phyloP scores from a whole-genome alignment of 2,797 vertebrate genomes.

The Rhyacichthys aspro region DNA sequence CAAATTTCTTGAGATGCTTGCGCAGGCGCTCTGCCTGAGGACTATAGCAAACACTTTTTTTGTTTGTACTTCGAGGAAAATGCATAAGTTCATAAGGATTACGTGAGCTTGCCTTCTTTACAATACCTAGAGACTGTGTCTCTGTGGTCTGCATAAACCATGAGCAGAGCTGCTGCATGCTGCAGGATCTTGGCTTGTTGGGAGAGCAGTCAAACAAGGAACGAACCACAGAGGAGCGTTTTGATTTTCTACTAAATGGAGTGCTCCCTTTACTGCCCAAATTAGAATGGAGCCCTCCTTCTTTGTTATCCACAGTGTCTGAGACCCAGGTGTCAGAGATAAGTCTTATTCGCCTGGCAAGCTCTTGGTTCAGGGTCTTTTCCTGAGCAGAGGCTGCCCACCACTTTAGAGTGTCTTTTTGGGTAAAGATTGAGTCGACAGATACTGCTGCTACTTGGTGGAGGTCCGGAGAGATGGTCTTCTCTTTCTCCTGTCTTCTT shows the following conservation, averaged over 20 bases:
- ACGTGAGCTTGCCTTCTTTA: conserved; percentile 90
- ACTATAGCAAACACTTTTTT: conserved; percentile 81
- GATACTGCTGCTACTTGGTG: conserved; percentile 79
- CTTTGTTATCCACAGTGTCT: conserved; percentile 74
- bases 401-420: conserved; percentile 86
- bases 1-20: conserved; percentile 96
- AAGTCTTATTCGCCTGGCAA: conserved; percentile 86
- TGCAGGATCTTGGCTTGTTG: conserved; percentile 81
- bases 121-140: conserved; percentile 92
- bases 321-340: conserved; percentile 93
- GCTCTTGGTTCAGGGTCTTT: conserved; percentile 86
- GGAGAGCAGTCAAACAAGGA: conserved; percentile 88
- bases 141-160: conserved; percentile 99
- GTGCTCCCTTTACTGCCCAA: conserved; percentile 48
- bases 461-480: conserved; percentile 60
- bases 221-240: conserved; percentile 84
- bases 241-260: conserved; percentile 62
- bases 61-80: conserved; percentile 82
- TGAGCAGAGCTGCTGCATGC: conserved; percentile 88
- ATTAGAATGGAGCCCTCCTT: conserved; percentile 42
- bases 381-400: conserved; percentile 88
- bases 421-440: conserved; percentile 86
- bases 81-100: conserved; percentile 88
- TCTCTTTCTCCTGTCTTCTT: conserved; percentile 28
- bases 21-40: conserved; percentile 86